Evolutionary conservation across 2,888 invertebrate species (phyloP).

Genomic region (Cremastinae sp.): DNA sequence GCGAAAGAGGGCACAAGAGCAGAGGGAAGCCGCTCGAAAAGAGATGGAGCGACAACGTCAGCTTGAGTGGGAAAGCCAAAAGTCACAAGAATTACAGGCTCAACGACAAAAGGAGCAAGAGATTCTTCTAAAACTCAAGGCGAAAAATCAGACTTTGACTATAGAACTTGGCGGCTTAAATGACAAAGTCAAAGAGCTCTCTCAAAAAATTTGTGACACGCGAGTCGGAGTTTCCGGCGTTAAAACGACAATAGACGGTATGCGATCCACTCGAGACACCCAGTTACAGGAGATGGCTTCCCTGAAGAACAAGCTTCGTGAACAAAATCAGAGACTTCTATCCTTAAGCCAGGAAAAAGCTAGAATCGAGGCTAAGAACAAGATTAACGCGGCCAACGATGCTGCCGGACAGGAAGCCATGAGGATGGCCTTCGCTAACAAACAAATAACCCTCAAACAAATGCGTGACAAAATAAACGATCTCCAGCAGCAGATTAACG

Average conservation of each 20-base stretch:
- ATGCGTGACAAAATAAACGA: constrained; percentile 88
- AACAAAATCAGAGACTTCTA: constrained; percentile 91
- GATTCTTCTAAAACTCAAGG: constrained; percentile 91
- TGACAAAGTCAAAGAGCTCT: constrained; percentile 89
- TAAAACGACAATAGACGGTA: constrained; percentile 97
- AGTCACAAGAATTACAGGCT: constrained; percentile 91
- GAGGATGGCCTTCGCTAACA: constrained; percentile 84
- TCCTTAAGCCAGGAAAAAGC: constrained; percentile 91
- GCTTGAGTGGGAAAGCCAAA: constrained; percentile 97
- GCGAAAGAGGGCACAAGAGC: constrained; percentile 89
- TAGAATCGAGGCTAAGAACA: constrained; percentile 88
- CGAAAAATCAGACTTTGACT: constrained; percentile 90
- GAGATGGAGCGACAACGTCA: constrained; percentile 98
- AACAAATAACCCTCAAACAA: constrained; percentile 87
- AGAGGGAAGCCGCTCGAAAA: constrained; percentile 89
- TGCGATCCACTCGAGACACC: constrained; percentile 94
- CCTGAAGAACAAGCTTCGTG: constrained; percentile 90
- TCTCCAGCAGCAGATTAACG: constrained; percentile 88
- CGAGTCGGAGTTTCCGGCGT: constrained; percentile 93
- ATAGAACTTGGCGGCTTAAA: constrained; percentile 86
- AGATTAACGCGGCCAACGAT: constrained; percentile 81
- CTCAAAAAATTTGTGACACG: constrained; percentile 90
- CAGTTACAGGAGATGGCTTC: constrained; percentile 93
- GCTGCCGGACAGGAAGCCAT: constrained; percentile 82
- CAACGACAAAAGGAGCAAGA: constrained; percentile 93